Evolutionary conservation across 2,888 invertebrate species (phyloP).

Genomic region (Aleiodes testaceus): DNA sequence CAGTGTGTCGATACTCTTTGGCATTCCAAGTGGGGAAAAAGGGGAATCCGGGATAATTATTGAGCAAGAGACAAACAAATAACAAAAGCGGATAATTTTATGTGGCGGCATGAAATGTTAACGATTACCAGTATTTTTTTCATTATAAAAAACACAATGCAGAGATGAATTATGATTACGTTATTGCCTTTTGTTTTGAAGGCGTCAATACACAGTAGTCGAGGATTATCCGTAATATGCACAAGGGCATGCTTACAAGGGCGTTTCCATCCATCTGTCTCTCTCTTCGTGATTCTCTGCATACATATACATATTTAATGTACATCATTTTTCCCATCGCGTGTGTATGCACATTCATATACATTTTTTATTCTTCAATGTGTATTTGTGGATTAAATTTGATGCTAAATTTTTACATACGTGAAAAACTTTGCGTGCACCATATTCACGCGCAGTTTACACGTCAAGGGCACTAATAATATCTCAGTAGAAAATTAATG

Average conservation of each 20-base stretch:
- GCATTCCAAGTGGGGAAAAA: background rate
- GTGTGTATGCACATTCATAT: conserved; percentile 29
- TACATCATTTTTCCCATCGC: conserved; percentile 39
- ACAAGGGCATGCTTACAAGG: conserved; percentile 10
- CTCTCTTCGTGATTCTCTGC: background rate
- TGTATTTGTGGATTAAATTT: background rate
- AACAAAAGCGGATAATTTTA: conserved; percentile 6
- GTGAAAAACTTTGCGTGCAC: conserved; percentile 31
- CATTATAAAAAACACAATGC: background rate
- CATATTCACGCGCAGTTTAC: conserved; percentile 44
- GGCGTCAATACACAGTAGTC: conserved; percentile 8
- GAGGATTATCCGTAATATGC: background rate
- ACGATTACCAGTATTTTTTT: background rate
- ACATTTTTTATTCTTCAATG: too few species aligned
- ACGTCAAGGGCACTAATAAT: conserved; percentile 43
- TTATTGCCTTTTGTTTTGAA: background rate
- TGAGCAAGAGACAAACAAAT: conserved; percentile 4
- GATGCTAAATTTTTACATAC: conserved; percentile 18
- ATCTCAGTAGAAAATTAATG: conserved; percentile 22
- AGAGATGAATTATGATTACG: too few species aligned
- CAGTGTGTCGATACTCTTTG: conserved; percentile 23
- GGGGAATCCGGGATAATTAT: background rate
- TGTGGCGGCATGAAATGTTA: background rate
- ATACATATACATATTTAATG: conserved; percentile 24
- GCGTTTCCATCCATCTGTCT: background rate